phyloP scores from a whole-genome alignment of 2,888 invertebrate species.

The Melanostoma mellinum region DNA sequence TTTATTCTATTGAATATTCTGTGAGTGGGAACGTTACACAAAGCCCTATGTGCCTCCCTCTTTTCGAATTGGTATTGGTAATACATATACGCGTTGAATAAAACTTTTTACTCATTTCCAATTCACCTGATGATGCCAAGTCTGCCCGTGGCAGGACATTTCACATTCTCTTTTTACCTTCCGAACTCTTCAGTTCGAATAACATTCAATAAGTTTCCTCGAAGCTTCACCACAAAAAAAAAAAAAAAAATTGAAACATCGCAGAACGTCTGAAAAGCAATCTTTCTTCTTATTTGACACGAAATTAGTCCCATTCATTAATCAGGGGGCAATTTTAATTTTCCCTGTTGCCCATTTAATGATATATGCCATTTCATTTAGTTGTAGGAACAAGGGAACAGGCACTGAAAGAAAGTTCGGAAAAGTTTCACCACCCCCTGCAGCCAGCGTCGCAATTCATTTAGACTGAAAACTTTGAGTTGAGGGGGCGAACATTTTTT shows the following conservation, averaged over 20 bases:
- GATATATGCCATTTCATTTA: constrained; percentile 71
- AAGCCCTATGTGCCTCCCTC: constrained; percentile 29
- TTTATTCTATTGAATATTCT: constrained; percentile 61
- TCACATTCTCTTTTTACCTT: neutral
- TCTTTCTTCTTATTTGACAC: constrained; percentile 73
- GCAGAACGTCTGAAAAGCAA: constrained; percentile 44
- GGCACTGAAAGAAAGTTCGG: constrained; percentile 58
- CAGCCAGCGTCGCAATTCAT: constrained; percentile 47
- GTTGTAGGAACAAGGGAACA: constrained; percentile 32
- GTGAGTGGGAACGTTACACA: constrained; percentile 46
- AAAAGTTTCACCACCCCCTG: constrained; percentile 34
- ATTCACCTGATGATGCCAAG: constrained; percentile 69
- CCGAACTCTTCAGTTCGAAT: constrained; percentile 46
- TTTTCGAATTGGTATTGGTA: neutral
- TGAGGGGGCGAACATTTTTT: neutral
- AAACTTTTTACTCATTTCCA: constrained; percentile 70
- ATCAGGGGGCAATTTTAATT: constrained; percentile 69
- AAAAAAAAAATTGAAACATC: neutral
- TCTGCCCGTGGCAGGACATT: constrained; percentile 43
- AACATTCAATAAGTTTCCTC: constrained; percentile 63
- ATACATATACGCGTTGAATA: constrained; percentile 28
- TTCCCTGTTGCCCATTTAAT: constrained; percentile 68
- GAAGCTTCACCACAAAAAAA: neutral
- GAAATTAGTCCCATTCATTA: constrained; percentile 73
- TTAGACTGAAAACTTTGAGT: constrained; percentile 60